phyloP scores from a whole-genome alignment of 1,140 invertebrate genomes.

The fruit fly (Drosophila melanogaster) region DNA sequence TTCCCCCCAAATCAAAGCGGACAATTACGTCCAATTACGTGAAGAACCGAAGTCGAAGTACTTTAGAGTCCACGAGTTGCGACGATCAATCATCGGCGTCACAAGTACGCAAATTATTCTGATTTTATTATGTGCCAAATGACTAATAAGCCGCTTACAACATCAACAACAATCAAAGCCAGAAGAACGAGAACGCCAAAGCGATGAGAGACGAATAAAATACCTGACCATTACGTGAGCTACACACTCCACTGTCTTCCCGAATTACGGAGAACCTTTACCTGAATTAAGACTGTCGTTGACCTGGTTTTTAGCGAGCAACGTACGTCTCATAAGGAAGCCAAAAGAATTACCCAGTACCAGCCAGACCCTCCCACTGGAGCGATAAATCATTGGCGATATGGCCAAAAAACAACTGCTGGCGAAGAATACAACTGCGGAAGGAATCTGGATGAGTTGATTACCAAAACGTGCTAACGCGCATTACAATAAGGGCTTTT shows the following conservation, averaged over 20 bases:
- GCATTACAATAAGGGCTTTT: background rate
- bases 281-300: slow-evolving; percentile 28
- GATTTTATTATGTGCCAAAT: slow-evolving; percentile 58
- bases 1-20: slow-evolving; percentile 15
- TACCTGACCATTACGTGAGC: slow-evolving; percentile 53
- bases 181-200: slow-evolving; percentile 9
- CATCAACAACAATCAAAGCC: slow-evolving; percentile 16
- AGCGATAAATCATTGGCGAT: slow-evolving; percentile 19
- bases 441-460: slow-evolving; percentile 14
- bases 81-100: slow-evolving; percentile 64
- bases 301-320: slow-evolving; percentile 50
- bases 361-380: slow-evolving; percentile 9
- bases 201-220: slow-evolving; percentile 41
- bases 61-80: slow-evolving; percentile 18
- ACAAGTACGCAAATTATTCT: slow-evolving; percentile 54
- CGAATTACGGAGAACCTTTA: slow-evolving; percentile 33
- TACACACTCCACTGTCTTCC: slow-evolving; percentile 66
- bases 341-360: slow-evolving; percentile 4
- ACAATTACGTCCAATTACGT: slow-evolving; percentile 43
- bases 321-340: slow-evolving; percentile 47
- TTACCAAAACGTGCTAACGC: slow-evolving; percentile 18
- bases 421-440: slow-evolving; percentile 2
- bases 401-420: background rate
- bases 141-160: slow-evolving; percentile 51
- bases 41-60: slow-evolving; percentile 33